Conservation (phyloP, 2,113 vertebrate genomes). For the Eptesicus fuscus region DNA sequence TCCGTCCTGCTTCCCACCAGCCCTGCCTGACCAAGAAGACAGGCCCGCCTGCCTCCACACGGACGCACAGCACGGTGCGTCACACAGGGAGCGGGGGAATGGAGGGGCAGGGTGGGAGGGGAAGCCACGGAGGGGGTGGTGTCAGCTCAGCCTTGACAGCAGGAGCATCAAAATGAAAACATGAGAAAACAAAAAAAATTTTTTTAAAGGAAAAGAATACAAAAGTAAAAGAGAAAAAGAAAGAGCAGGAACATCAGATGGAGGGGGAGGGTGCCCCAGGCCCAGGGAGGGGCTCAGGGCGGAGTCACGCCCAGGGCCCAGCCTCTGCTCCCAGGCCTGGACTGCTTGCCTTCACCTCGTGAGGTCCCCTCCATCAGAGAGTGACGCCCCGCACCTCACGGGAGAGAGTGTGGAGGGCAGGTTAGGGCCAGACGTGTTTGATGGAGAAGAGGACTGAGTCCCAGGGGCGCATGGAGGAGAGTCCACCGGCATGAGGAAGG, state of each 20-base stretch:
- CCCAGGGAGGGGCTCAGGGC: not conserved
- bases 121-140: accelerated
- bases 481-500: not conserved
- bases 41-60: accelerated
- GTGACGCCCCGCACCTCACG: accelerated
- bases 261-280: not conserved
- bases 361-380: accelerated
- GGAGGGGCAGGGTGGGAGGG: accelerated
- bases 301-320: accelerated
- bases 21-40: not conserved
- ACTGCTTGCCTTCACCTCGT: too few species aligned
- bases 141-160: not conserved
- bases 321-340: not conserved
- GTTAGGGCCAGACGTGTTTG: not conserved
- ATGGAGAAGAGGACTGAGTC: not conserved
- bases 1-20: too few species aligned
- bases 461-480: accelerated
- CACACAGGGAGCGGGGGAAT: accelerated
- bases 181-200: too few species aligned
- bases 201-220: too few species aligned
- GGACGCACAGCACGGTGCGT: not conserved
- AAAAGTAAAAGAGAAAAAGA: too few species aligned
- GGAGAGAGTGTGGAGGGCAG: not conserved
- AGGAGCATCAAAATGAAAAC: not conserved
- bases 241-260: not conserved